These are phyloP conservation scores for Vultur gryphus DNA, from an alignment of 2,797 vertebrate genomes.

Conservation along the genomic window DNA sequence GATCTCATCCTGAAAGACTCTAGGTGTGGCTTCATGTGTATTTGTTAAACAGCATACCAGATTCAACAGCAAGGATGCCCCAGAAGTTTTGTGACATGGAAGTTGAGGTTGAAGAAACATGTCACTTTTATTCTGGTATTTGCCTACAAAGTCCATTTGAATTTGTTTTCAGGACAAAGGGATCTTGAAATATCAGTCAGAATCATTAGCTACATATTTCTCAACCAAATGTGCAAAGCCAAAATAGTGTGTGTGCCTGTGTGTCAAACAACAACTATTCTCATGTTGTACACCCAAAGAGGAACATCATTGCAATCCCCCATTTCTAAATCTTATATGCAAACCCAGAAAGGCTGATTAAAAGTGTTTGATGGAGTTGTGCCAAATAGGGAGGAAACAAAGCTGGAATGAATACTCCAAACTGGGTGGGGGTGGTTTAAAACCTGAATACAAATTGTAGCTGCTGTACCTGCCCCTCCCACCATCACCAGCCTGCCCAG, in stretches of 20 bases:
- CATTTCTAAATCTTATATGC: neutral
- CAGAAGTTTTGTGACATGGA: neutral
- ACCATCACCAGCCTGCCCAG: neutral
- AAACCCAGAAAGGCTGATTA: neutral
- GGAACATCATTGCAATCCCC: neutral
- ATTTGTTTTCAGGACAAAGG: neutral
- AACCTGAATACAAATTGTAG: neutral
- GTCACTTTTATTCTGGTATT: neutral
- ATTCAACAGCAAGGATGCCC: neutral
- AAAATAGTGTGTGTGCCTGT: neutral
- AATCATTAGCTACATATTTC: neutral
- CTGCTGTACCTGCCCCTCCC: neutral
- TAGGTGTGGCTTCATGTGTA: neutral
- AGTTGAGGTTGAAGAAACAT: neutral
- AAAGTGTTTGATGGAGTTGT: neutral
- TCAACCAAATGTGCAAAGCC: neutral
- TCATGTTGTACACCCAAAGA: neutral
- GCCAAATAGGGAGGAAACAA: neutral
- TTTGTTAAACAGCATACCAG: neutral
- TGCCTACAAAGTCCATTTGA: neutral
- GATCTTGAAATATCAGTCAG: neutral
- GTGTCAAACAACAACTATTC: neutral
- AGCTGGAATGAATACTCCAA: neutral
- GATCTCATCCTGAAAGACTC: neutral
- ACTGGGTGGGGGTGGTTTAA: neutral